Evolutionary conservation across 2,113 vertebrate species (phyloP).

Genomic region (Varanus salvator): DNA sequence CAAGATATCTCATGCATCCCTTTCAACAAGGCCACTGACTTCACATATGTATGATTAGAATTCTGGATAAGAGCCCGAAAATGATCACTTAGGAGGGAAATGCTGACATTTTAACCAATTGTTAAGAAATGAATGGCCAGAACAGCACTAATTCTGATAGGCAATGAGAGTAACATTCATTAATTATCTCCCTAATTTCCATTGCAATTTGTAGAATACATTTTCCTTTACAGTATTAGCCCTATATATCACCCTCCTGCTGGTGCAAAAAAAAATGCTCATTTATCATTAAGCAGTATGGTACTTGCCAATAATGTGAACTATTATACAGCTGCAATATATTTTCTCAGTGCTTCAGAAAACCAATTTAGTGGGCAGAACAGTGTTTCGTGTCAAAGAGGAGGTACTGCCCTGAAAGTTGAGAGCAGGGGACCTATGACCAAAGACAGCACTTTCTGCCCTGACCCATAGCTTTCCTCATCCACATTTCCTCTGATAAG

Average conservation of each 20-base stretch:
- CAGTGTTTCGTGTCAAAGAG: conserved; percentile 19
- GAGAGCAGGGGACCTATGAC: neutral
- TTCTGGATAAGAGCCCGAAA: neutral
- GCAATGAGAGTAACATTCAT: conserved; percentile 11
- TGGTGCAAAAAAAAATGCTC: conserved; percentile 21
- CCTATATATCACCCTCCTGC: neutral
- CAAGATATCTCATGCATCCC: neutral
- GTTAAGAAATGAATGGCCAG: neutral
- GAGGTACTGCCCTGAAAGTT: conserved; percentile 8
- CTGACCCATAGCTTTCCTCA: neutral
- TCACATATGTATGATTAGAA: neutral
- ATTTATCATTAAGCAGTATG: conserved; percentile 44
- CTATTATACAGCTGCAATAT: conserved; percentile 44
- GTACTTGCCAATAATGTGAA: conserved; percentile 31
- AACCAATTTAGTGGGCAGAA: conserved; percentile 36
- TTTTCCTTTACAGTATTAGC: conserved; percentile 20
- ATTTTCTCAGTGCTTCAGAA: conserved; percentile 26
- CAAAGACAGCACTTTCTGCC: neutral
- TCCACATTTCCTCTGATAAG: neutral
- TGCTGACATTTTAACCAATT: neutral
- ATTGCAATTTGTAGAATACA: neutral
- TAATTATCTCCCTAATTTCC: neutral
- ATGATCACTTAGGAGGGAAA: neutral
- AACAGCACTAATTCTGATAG: neutral
- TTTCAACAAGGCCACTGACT: neutral